Evolutionary conservation across 2,797 vertebrate species (phyloP), one percentile per base, ranked within the genome.

Genomic region (Pachyuromys duprasi): DNA sequence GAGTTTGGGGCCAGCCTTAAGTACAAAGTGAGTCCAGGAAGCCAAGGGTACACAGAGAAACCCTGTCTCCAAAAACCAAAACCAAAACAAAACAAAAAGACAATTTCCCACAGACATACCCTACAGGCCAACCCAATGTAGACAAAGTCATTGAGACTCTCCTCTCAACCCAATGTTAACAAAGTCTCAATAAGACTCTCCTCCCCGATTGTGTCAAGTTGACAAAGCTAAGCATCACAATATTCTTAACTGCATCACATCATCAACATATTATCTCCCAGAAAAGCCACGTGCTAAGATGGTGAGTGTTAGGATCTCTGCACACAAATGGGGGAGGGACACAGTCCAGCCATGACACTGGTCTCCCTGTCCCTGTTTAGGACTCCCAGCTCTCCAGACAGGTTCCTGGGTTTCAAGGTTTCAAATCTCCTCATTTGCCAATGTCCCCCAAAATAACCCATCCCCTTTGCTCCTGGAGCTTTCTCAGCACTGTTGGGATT

Each of bases 371-470:
- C 39, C n/a, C 72, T 75, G 42, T 53, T 53, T 28, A 42, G 20
- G 8, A 91, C 12, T 60, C 26, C 49, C 15, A n/a, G 42, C 82
- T 91, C 96, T 94, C 49, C 53, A 75, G 63, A 81, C 33, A 87
- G 79, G 26, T 92, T 76, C 26, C 13, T 55, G 65, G 60, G 28
- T 31, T 65, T 5, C 33, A 42, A 78, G 20, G 12, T 42, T 67
- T 65, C 75, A 62, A 28, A 8, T 79, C n/a, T 36, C 81, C 39
- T 72, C 13, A 0, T 60, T 62, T 67, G 22, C 2, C 36, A 86
- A 11, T 39, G 53, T 60, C 28, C 67, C 79, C 33, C 20, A 57
- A 55, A n/a, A 72, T 45, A 80, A 36, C 42, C 17, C 26, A 92
- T 39, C 31, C 2, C 18, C 39, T 87, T 55, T 69, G 74, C n/a